Evolutionary conservation across 2,113 vertebrate genomes (phyloP).

Genomic region (Scomber colias): DNA sequence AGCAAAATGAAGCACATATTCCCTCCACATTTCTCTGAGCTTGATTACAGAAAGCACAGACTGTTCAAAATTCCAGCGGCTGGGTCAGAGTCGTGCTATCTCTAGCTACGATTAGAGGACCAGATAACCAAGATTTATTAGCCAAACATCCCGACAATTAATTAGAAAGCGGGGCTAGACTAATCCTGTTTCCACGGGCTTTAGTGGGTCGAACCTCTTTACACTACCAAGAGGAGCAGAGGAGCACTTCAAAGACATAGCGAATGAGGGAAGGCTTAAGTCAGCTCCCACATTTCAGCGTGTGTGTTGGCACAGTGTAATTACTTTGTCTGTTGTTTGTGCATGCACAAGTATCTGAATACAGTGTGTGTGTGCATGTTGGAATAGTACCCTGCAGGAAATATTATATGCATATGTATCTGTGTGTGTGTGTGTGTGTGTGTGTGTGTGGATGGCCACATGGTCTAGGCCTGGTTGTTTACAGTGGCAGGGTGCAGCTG

Average conservation of each 20-base stretch:
- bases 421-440: background rate
- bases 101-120: slow-evolving; percentile 70
- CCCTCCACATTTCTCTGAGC: slow-evolving; percentile 59
- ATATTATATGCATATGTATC: slow-evolving; percentile 19
- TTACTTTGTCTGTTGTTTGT: slow-evolving; percentile 30
- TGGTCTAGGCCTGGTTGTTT: slow-evolving; percentile 45
- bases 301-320: slow-evolving; percentile 18
- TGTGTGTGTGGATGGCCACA: slow-evolving; percentile 32
- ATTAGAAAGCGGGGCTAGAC: slow-evolving; percentile 73
- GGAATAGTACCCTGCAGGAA: slow-evolving; percentile 8
- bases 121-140: slow-evolving; percentile 82
- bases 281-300: slow-evolving; percentile 22
- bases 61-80: slow-evolving; percentile 70
- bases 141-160: slow-evolving; percentile 78
- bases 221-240: slow-evolving; percentile 39
- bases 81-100: slow-evolving; percentile 67
- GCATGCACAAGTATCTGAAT: background rate
- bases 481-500: slow-evolving; percentile 42
- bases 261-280: slow-evolving; percentile 49
- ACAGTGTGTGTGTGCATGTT: slow-evolving; percentile 1
- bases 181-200: slow-evolving; percentile 79
- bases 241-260: slow-evolving; percentile 67
- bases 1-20: slow-evolving; percentile 68
- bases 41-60: slow-evolving; percentile 68
- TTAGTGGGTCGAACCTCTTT: slow-evolving; percentile 57